phyloP scores from a whole-genome alignment of 1,140 invertebrate genomes.

The Condylostylus longicornis region DNA sequence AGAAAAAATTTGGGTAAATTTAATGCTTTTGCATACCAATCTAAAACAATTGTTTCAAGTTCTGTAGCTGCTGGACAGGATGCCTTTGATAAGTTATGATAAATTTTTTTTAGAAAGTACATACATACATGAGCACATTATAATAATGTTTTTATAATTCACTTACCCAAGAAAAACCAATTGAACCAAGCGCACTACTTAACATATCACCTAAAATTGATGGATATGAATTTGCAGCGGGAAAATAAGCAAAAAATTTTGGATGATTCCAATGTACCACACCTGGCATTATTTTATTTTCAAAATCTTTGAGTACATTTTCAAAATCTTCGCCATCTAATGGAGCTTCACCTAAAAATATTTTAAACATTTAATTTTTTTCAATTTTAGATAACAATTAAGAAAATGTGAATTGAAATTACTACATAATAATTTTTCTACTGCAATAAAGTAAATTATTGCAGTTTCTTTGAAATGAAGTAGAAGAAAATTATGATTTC shows the following conservation, averaged over 20 bases:
- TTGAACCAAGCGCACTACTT: conserved; percentile 77
- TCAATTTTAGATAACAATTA: too few species aligned
- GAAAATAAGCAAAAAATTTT: conserved; percentile 91
- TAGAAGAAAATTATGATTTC: too few species aligned
- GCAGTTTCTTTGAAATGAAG: too few species aligned
- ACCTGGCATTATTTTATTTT: conserved; percentile 84
- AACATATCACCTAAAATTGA: conserved; percentile 90
- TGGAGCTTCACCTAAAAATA: conserved; percentile 53
- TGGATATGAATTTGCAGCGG: conserved; percentile 85
- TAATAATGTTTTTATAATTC: neutral
- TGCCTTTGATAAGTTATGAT: conserved; percentile 27
- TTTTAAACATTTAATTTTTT: too few species aligned
- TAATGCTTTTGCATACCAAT: conserved; percentile 44
- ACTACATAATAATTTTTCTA: too few species aligned
- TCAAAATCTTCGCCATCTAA: conserved; percentile 68
- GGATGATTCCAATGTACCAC: conserved; percentile 96
- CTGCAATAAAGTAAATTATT: too few species aligned
- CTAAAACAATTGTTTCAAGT: conserved; percentile 63
- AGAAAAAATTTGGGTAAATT: conserved; percentile 40
- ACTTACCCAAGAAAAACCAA: conserved; percentile 88
- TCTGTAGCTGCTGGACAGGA: conserved; percentile 75
- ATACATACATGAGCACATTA: neutral
- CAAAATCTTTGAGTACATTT: conserved; percentile 75
- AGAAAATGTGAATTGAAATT: too few species aligned
- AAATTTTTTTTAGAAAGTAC: neutral